phyloP scores from a whole-genome alignment of 2,888 invertebrate genomes.

The Mimachlamys varia region DNA sequence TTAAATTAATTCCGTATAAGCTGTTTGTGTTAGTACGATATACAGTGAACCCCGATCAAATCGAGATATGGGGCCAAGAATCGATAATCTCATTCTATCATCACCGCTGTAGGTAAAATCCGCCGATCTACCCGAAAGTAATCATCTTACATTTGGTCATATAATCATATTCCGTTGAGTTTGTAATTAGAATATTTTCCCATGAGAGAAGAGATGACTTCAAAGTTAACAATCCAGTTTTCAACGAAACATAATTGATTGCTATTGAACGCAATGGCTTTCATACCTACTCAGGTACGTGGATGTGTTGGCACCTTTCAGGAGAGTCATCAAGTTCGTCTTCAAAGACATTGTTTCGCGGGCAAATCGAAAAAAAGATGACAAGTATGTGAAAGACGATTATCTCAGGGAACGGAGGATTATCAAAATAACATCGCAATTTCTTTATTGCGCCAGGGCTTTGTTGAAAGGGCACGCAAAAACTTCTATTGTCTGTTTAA shows the following conservation, averaged over 20 bases:
- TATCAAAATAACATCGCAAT: neutral
- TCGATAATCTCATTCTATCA: neutral
- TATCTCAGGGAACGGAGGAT: neutral
- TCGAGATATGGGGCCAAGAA: neutral
- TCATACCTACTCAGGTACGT: neutral
- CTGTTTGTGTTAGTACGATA: neutral
- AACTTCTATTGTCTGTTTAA: neutral
- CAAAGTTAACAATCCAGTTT: neutral
- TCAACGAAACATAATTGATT: neutral
- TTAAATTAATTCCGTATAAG: neutral
- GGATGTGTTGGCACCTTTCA: neutral
- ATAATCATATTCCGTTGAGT: neutral
- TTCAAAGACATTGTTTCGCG: neutral
- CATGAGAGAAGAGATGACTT: neutral
- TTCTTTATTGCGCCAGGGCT: neutral
- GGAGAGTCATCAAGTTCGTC: slow-evolving; percentile 14
- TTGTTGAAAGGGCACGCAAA: neutral
- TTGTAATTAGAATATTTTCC: neutral
- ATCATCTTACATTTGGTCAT: neutral
- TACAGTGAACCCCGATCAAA: neutral
- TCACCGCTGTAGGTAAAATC: neutral
- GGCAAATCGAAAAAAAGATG: neutral
- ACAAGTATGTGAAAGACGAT: neutral
- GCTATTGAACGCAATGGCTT: neutral
- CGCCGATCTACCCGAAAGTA: neutral